Evolutionary conservation across 1,140 invertebrate genomes (phyloP).

Genomic region (Drosophila malerkotliana): DNA sequence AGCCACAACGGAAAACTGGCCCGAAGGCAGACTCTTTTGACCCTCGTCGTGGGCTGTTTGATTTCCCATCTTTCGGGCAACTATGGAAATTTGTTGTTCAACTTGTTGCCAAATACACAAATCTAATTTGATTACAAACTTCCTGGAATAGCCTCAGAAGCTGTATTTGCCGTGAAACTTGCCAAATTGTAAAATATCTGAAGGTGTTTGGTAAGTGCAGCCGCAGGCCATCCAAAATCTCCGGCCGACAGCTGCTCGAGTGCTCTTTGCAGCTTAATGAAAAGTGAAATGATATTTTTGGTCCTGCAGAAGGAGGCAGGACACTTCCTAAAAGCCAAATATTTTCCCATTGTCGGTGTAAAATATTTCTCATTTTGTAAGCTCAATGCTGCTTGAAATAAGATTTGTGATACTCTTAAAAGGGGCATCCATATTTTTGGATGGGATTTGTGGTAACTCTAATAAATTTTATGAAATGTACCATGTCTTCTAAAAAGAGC

Average conservation of each 20-base stretch:
- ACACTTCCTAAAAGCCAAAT: conserved; percentile 13
- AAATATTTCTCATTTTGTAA: conserved; percentile 68
- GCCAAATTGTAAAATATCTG: conserved; percentile 6
- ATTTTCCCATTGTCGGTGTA: conserved; percentile 18
- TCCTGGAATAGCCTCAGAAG: conserved; percentile 11
- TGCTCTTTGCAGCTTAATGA: conserved; percentile 67
- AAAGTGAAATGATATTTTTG: conserved; percentile 52
- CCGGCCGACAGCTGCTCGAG: conserved; percentile 57
- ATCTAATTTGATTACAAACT: conserved; percentile 47
- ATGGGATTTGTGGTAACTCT: neutral
- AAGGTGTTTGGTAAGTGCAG: conserved; percentile 68
- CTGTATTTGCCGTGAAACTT: neutral
- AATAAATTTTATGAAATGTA: neutral
- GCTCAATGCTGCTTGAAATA: conserved; percentile 75
- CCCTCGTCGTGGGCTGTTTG: conserved; percentile 19
- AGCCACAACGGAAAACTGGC: conserved; percentile 16
- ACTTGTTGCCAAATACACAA: conserved; percentile 53
- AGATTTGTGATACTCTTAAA: conserved; percentile 43
- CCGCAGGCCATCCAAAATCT: conserved; percentile 38
- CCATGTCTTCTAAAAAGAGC: neutral
- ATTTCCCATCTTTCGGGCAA: conserved; percentile 4
- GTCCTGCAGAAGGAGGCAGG: neutral
- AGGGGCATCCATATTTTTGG: neutral
- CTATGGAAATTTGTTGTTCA: conserved; percentile 38
- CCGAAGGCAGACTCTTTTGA: conserved; percentile 9